These are phyloP conservation scores for Lasioglossum baleicum DNA, from an alignment of 1,140 invertebrate genomes.

Conservation along the genomic window DNA sequence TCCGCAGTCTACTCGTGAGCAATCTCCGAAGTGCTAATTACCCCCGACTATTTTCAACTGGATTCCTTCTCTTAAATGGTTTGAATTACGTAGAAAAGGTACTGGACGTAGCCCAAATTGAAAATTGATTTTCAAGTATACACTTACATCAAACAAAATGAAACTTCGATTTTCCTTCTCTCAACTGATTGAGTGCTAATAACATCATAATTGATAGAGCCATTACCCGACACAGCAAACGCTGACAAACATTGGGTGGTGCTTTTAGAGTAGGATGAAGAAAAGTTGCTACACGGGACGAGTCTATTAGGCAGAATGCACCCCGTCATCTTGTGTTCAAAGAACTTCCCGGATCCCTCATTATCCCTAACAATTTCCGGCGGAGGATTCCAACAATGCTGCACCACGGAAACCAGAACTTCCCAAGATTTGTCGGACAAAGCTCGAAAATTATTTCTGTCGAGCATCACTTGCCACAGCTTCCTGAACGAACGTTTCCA, in stretches of 20 bases:
- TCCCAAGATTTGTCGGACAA: constrained; percentile 18
- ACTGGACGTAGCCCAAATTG: no score
- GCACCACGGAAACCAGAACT: not conserved
- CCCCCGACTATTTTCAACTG: no score
- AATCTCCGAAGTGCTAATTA: no score
- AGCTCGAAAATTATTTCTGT: not conserved
- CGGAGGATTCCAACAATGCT: not conserved
- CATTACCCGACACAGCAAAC: no score
- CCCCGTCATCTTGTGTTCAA: constrained; percentile 11
- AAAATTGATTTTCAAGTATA: no score
- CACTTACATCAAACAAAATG: no score
- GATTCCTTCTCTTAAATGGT: no score
- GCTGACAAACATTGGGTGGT: not conserved
- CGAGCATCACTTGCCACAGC: not conserved
- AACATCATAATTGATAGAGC: no score
- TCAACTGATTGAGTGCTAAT: no score
- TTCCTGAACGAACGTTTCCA: not conserved
- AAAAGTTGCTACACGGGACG: not conserved
- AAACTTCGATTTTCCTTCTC: no score
- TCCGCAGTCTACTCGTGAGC: no score
- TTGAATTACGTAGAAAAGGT: no score
- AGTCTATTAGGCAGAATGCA: constrained; percentile 25
- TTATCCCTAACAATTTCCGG: constrained; percentile 38
- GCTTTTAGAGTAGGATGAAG: not conserved
- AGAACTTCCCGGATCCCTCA: constrained; percentile 18